phyloP scores from a whole-genome alignment of 2,888 invertebrate species.

The Yponomeuta plumbellus region DNA sequence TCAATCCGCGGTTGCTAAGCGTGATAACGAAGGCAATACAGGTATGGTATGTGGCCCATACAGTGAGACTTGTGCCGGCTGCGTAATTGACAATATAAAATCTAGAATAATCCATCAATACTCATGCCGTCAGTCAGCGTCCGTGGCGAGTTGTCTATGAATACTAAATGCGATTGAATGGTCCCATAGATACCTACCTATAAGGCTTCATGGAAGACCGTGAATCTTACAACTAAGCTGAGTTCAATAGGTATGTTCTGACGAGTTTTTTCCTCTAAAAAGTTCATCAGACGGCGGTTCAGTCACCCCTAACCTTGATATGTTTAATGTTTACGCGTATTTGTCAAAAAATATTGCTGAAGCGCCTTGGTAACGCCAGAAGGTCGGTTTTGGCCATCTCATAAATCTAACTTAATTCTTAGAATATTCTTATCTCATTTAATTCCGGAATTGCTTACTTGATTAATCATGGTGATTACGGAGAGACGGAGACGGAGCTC shows the following conservation, averaged over 20 bases:
- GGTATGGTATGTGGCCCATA: no score
- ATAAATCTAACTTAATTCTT: no score
- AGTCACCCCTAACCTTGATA: background rate
- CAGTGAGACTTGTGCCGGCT: no score
- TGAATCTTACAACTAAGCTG: background rate
- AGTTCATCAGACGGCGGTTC: background rate
- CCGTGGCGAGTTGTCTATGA: background rate
- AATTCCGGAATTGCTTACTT: no score
- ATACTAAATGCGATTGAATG: background rate
- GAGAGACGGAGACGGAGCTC: no score
- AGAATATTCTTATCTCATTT: no score
- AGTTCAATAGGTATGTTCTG: background rate
- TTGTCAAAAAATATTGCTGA: background rate
- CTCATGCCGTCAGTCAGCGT: background rate
- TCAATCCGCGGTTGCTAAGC: no score
- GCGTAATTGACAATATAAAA: no score
- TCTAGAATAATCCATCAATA: no score
- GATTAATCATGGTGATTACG: no score
- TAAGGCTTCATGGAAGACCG: background rate
- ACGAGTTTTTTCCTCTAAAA: slow-evolving; percentile 1
- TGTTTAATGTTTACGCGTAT: slow-evolving; percentile 2
- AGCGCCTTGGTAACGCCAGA: background rate
- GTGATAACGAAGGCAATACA: no score
- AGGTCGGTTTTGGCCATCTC: background rate
- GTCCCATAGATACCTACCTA: background rate